Base-by-base conservation (phyloP, 1,140 invertebrate species). In the Tetragnatha versicolor region DNA sequence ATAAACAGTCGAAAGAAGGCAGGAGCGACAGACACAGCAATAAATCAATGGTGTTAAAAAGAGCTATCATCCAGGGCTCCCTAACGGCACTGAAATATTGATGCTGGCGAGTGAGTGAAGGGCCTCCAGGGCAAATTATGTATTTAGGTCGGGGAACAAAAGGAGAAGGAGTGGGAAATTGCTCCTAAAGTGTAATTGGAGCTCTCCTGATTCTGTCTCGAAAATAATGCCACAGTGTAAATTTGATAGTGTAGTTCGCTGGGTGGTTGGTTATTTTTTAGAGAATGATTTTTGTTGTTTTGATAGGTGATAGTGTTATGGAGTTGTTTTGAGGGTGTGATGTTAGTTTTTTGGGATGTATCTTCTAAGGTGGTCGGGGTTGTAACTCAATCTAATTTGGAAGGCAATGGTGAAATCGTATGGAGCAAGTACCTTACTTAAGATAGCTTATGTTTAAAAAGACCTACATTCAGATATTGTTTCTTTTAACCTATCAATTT, bases 1-100 rank as follows among this genome's bases (percentile, higher is more conserved):
- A 72, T 72, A 72, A 72, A 72, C 68, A 29, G 68, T 37, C 29
- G n/a, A 10, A 58, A 29, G 35, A 35, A 58, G 63, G 17, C 22
- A 25, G 49, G 49, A 47, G 27, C 39, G 63, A 47, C 63, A 66
- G n/a, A n/a, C n/a, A n/a, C n/a, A n/a, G 63, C 68, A 35, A 72
- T 72, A 72, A 72, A 72, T 72, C 68, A 72, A 72, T 72, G 27
- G 68, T 51, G 51, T 55, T 72, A 72, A 72, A 72, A 72, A 72
- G 68, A 72, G 51, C 68, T 72, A 72, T 72, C 68, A 72, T 35
- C 35, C 6, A 47, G 47, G 25, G n/a, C 25, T 31, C 51, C 51
- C 47, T 55, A 53, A 53, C 68, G 25, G 25, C 20, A 35, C 47
- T 72, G 68, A 72, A 72, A 72, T 72, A 72, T 72, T 72, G 51